Evolutionary conservation across 2,797 vertebrate genomes (phyloP).

Genomic region (Anisognathus igniventris): DNA sequence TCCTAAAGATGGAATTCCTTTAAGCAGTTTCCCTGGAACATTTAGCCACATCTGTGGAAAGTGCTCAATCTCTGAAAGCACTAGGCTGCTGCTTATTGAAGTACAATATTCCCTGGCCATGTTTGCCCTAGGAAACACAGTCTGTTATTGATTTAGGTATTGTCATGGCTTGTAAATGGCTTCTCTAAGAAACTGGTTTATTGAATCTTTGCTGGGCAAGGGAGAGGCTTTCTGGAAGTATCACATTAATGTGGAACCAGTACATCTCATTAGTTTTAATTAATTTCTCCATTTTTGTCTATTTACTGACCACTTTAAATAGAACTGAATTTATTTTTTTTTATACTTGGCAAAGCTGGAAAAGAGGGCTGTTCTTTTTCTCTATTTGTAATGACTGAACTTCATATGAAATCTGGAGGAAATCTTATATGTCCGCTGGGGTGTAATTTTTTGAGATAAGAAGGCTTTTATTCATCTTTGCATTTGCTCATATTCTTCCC

Average conservation of each 20-base stretch:
- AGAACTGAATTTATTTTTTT: not conserved
- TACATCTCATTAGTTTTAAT: not conserved
- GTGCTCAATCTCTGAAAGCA: not conserved
- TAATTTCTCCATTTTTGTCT: conserved; percentile 7
- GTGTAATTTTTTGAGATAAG: not conserved
- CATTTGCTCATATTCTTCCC: not conserved
- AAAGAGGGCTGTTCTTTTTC: not conserved
- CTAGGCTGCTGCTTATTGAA: not conserved
- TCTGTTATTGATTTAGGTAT: not conserved
- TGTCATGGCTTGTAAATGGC: not conserved
- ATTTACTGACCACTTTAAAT: not conserved
- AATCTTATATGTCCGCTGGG: not conserved
- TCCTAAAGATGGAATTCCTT: not conserved
- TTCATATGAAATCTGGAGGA: not conserved
- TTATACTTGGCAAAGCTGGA: not conserved
- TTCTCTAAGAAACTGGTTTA: not conserved
- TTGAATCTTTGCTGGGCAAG: not conserved
- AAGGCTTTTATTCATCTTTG: not conserved
- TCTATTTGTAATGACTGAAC: not conserved
- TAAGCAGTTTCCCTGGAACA: not conserved
- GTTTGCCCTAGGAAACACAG: not conserved
- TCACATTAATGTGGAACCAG: not conserved
- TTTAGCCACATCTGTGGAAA: not conserved
- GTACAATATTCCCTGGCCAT: not conserved
- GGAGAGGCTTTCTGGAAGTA: not conserved